Conservation (phyloP, 2,797 vertebrate genomes). For the Danio jaintianensis region DNA sequence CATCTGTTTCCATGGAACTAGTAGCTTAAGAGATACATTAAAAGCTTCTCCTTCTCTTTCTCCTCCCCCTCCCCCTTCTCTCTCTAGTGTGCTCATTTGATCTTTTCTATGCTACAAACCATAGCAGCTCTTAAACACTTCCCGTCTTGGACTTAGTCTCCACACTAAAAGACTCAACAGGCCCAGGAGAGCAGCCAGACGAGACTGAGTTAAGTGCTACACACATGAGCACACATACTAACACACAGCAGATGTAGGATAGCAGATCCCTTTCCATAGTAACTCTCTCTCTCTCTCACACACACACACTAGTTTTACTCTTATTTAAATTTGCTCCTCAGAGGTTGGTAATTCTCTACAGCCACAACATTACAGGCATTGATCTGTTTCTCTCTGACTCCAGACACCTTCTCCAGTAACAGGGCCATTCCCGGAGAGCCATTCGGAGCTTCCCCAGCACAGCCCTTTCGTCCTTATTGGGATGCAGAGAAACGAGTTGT, state of each 20-base stretch:
- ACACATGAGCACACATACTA: conserved; percentile 24
- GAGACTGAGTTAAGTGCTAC: conserved; percentile 43
- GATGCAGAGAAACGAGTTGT: conserved; percentile 27
- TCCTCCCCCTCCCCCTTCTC: neutral
- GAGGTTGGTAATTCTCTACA: conserved; percentile 39
- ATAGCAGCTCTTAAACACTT: conserved; percentile 35
- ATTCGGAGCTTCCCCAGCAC: conserved; percentile 1
- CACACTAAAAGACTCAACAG: conserved; percentile 39
- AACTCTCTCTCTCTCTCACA: conserved; percentile 2
- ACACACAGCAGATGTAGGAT: conserved; percentile 23
- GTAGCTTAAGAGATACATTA: conserved; percentile 35
- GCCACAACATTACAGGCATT: conserved; percentile 43
- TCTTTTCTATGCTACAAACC: conserved; percentile 36
- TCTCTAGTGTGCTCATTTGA: conserved; percentile 40
- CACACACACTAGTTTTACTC: conserved; percentile 39
- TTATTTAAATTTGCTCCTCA: conserved; percentile 51
- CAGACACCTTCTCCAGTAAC: conserved; percentile 41
- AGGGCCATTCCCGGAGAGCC: conserved; percentile 21
- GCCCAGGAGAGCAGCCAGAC: conserved; percentile 35
- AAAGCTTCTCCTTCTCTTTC: neutral
- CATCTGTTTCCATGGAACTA: conserved; percentile 3
- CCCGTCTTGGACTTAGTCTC: conserved; percentile 35
- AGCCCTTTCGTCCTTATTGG: conserved; percentile 1
- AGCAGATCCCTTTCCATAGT: conserved; percentile 12
- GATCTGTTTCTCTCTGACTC: conserved; percentile 42